Percentiles rank a stretch among this genome's conserved stretches.
phyloP scores from a whole-genome alignment of 2,113 vertebrate species.

The Tautogolabrus adspersus region DNA sequence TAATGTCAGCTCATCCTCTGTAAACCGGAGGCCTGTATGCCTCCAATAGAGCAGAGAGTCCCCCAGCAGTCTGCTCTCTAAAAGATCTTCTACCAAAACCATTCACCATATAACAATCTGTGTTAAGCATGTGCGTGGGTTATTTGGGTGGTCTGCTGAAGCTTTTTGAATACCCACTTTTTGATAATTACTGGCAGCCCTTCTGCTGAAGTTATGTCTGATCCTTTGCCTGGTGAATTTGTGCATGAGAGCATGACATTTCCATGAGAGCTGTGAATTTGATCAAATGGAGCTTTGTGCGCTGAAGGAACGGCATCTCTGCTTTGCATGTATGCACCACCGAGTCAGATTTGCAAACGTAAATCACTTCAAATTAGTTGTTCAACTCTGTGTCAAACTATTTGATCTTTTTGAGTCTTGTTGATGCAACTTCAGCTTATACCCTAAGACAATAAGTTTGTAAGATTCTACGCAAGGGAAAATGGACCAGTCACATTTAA shows the following conservation, averaged over 20 bases:
- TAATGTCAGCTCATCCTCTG: conserved; percentile 80
- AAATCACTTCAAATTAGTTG: conserved; percentile 34
- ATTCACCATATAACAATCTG: conserved; percentile 77
- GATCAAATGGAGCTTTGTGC: conserved; percentile 64
- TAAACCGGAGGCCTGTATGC: conserved; percentile 57
- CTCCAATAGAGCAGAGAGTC: conserved; percentile 60
- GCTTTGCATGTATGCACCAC: conserved; percentile 31
- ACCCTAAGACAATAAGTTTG: conserved; percentile 19
- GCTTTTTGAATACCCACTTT: conserved; percentile 60
- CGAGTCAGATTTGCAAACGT: conserved; percentile 37
- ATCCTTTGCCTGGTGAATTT: conserved; percentile 62
- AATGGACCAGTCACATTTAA: conserved; percentile 20
- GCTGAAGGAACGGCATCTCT: conserved; percentile 40
- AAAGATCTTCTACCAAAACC: conserved; percentile 63
- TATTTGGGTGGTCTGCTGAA: conserved; percentile 73
- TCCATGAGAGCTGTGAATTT: conserved; percentile 50
- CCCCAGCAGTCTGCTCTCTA: conserved; percentile 37
- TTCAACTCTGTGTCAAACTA: conserved; percentile 24
- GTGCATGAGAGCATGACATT: conserved; percentile 54
- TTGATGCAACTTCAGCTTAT: background rate
- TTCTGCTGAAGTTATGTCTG: conserved; percentile 65
- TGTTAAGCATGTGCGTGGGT: conserved; percentile 72
- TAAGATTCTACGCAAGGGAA: conserved; percentile 11
- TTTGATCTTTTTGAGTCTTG: conserved; percentile 3
- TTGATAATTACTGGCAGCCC: conserved; percentile 69